These are phyloP conservation scores for Prunella himalayana DNA, from an alignment of 2,113 vertebrate genomes.

Conservation along the genomic window DNA sequence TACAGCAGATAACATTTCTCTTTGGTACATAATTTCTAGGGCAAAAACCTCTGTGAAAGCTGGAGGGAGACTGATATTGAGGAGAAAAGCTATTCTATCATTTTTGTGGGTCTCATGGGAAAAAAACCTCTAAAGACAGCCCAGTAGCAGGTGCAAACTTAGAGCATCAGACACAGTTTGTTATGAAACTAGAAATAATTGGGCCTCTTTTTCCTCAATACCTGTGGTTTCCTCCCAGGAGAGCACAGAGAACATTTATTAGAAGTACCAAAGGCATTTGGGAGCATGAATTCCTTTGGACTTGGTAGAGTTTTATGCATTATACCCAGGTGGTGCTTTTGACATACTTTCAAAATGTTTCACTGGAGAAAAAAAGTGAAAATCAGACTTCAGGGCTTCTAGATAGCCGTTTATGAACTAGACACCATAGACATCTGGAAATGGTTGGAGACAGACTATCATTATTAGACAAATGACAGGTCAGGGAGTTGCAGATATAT, in stretches of 20 bases:
- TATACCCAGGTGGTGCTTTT: background rate
- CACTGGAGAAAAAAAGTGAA: fast-evolving
- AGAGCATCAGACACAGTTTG: background rate
- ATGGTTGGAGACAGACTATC: background rate
- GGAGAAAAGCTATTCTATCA: background rate
- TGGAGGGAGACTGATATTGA: background rate
- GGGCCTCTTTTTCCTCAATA: background rate
- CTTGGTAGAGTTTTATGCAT: background rate
- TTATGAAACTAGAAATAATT: background rate
- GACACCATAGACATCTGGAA: background rate
- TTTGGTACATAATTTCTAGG: background rate
- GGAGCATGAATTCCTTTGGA: background rate
- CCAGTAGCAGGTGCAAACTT: background rate
- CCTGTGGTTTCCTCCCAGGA: background rate
- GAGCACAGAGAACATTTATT: background rate
- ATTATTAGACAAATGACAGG: background rate
- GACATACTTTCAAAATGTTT: background rate
- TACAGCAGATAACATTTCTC: background rate
- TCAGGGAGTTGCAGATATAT: background rate
- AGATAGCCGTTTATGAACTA: background rate
- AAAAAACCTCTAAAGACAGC: background rate
- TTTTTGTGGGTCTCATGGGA: background rate
- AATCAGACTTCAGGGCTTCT: background rate
- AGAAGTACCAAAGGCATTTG: background rate
- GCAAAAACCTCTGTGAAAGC: background rate